A percentile compares a stretch with the other conserved stretches of the same genome.
Conservation (phyloP, 2,113 vertebrate species). For the cattle (Bos taurus) region ARS-UCD2.0 NC_037349.1:37426001-37426500, state of each 20-base stretch:
- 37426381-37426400: not conserved
- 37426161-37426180: not conserved
- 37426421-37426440: not conserved
- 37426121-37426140: not conserved
- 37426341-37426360: not conserved
- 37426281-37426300: not conserved
- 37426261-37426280: not conserved
- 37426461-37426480: not conserved
- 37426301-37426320: not conserved
- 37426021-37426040: not conserved
- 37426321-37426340: not conserved
- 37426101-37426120: not conserved
- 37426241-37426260: not conserved
- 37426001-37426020: not conserved
- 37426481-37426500: too few species aligned
- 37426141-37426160: not conserved
- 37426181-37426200: not conserved
- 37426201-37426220: not conserved
- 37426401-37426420: not conserved
- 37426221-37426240: not conserved
- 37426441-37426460: not conserved
- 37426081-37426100: not conserved
- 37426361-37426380: not conserved
- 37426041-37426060: not conserved
- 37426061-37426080: not conserved